These are phyloP conservation scores for Cyclura pinguis DNA, from an alignment of 2,797 vertebrate genomes.

Conservation along the genomic window DNA sequence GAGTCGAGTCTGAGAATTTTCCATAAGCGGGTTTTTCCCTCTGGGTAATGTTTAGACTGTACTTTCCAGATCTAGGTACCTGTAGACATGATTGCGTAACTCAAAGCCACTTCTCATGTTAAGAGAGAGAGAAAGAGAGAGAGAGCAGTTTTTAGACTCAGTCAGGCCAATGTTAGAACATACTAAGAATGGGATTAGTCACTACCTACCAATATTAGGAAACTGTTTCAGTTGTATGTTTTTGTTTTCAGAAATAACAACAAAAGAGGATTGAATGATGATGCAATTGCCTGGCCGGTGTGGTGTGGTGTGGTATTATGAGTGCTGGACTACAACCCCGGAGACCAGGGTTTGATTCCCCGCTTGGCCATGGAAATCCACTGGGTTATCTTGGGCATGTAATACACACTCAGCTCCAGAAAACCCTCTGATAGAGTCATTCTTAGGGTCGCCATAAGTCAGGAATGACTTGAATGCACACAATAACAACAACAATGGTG, in stretches of 20 bases:
- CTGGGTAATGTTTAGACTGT: slow-evolving; percentile 65
- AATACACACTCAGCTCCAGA: too few species aligned
- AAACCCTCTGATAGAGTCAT: too few species aligned
- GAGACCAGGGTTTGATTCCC: too few species aligned
- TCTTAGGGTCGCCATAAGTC: too few species aligned
- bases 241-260: not conserved
- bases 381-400: too few species aligned
- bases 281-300: too few species aligned
- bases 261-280: not conserved
- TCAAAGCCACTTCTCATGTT: not conserved
- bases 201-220: not conserved
- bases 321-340: too few species aligned
- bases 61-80: slow-evolving; percentile 68
- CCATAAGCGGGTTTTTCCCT: slow-evolving; percentile 73
- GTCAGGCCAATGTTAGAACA: not conserved
- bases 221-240: not conserved
- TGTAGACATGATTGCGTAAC: slow-evolving; percentile 1
- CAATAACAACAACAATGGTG: not conserved
- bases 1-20: slow-evolving; percentile 63
- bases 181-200: not conserved
- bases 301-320: too few species aligned
- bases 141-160: slow-evolving; percentile 25
- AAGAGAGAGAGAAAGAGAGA: not conserved
- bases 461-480: too few species aligned
- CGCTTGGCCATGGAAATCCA: too few species aligned